Evolutionary conservation across 2,888 invertebrate genomes (phyloP), one percentile per base, ranked within the genome.

Genomic region (Drosophila demipolita): DNA sequence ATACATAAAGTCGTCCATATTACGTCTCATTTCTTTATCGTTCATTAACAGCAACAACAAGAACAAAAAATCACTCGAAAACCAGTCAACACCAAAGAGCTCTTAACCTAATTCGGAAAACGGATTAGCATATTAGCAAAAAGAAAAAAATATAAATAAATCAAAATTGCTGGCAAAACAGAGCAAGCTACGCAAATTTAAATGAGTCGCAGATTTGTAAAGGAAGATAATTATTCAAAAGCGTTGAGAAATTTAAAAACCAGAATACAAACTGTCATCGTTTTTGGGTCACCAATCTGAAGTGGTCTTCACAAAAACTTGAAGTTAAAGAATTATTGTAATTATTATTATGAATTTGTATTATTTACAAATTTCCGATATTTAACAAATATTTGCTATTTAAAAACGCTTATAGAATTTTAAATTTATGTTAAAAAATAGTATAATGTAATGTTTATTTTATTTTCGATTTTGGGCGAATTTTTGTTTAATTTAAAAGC

Each of bases 41-140:
- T 53, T 64, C 53, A 57, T 60, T 54, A 52, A 36, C 61, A 64
- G 57, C 58, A 48, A 53, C 58, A 48, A 53, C 63, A 64, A 69
- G 52, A 71, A 75, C 60, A 64, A 53, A 50, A 20, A 63, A 40
- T 42, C 42, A 20, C 29, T 26, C 35, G 52, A 26, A 64, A 75
- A 74, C 74, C 73, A 71, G 73, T 78, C 68, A 76, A 73, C 64
- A 80, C 53, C 70, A 49, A 50, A 62, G 79, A 72, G 78, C 81
- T 73, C 57, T 84, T 84, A 84, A 84, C 87, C 87, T 17, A 83
- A 86, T 86, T 84, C 69, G 66, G 12, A 38, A 57, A 73, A 40
- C 33, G 7, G 45, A 83, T 86, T 83, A 62, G 80, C 83, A 83
- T 83, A 80, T 74, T 72, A 35, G 67, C 42, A 55, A 66, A 70